phyloP scores from a whole-genome alignment of 2,888 invertebrate species.

The Suillia variegata region DNA sequence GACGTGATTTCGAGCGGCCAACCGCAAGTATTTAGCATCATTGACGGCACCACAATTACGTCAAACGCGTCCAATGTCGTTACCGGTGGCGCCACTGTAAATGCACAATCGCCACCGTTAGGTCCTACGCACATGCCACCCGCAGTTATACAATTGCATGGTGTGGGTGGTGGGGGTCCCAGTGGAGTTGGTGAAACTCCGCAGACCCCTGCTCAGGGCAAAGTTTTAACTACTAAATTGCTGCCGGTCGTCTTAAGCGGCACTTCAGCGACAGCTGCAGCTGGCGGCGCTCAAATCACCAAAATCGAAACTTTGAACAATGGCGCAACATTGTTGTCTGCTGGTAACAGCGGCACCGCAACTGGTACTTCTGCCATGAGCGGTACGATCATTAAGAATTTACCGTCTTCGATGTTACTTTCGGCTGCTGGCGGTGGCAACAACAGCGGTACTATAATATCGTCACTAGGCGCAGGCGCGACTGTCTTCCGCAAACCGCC shows the following conservation, averaged over 20 bases:
- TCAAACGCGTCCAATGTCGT: constrained; percentile 2
- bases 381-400: constrained; percentile 29
- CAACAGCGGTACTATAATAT: constrained; percentile 26
- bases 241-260: constrained; percentile 34
- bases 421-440: constrained; percentile 27
- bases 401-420: constrained; percentile 31
- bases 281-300: constrained; percentile 16
- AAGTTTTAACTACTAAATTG: constrained; percentile 43
- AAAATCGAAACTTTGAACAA: constrained; percentile 30
- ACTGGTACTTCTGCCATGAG: constrained; percentile 11
- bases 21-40: constrained; percentile 39
- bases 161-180: constrained; percentile 27
- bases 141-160: constrained; percentile 38
- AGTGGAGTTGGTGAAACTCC: constrained; percentile 12
- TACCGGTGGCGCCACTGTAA: too few relatives aligned
- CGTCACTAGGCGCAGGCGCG: constrained; percentile 30
- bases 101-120: too few relatives aligned
- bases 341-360: constrained; percentile 11
- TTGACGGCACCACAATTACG: constrained; percentile 28
- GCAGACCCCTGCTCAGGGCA: constrained; percentile 35
- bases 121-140: constrained; percentile 33
- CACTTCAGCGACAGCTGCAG: constrained; percentile 6
- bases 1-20: constrained; percentile 23
- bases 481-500: constrained; percentile 41
- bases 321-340: constrained; percentile 27